Evolutionary conservation across 2,888 invertebrate species (phyloP).

Genomic region (Temnothorax ravouxi): DNA sequence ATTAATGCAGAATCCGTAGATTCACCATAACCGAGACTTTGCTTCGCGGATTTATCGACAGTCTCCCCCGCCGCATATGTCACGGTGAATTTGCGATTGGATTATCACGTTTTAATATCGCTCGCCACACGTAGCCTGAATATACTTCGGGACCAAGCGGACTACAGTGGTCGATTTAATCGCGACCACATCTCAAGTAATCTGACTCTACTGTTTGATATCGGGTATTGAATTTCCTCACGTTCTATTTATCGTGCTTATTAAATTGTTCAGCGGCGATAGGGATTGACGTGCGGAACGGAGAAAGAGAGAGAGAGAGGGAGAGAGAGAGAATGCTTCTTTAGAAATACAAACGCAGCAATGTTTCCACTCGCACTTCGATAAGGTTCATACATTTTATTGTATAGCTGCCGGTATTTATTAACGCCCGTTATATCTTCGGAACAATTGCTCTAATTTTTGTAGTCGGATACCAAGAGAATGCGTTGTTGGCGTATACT

Average conservation of each 20-base stretch:
- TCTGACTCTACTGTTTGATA: conserved; percentile 8
- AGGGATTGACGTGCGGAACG: background rate
- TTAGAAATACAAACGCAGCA: background rate
- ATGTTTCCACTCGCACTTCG: background rate
- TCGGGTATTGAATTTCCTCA: conserved; percentile 32
- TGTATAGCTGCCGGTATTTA: background rate
- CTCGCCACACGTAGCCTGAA: background rate
- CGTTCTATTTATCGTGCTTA: conserved; percentile 6
- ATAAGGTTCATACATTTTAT: background rate
- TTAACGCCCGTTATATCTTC: background rate
- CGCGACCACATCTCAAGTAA: conserved; percentile 5
- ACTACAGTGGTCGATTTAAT: conserved; percentile 30
- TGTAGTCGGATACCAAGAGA: background rate
- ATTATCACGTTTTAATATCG: conserved; percentile 12
- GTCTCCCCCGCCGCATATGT: background rate
- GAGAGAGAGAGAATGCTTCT: background rate
- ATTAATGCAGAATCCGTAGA: conserved; percentile 17
- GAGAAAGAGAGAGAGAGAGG: background rate
- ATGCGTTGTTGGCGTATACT: background rate
- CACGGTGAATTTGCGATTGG: background rate
- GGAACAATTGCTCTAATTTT: background rate
- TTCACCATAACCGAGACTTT: background rate
- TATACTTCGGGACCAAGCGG: conserved; percentile 1
- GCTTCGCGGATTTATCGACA: conserved; percentile 11
- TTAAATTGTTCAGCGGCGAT: conserved; percentile 12